Evolutionary conservation across 2,888 invertebrate genomes (phyloP), one percentile per base, ranked within the genome.

Genomic region (Drosophila maculinotata): DNA sequence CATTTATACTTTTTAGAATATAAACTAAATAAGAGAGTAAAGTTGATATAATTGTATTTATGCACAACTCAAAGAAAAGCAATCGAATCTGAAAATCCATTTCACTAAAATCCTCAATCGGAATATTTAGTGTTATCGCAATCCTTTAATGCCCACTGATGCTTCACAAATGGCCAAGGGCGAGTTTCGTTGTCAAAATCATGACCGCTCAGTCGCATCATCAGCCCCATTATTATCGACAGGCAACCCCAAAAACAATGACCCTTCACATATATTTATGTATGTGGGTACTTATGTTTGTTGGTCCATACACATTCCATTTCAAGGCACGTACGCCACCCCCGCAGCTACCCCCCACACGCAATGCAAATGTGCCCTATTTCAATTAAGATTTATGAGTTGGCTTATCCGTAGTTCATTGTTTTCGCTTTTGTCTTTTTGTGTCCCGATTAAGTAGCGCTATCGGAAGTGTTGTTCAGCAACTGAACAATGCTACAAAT

Each of bases 361-460:
- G 33, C 47, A 58, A 48, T 59, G 35, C 66, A 76, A 83, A 71
- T 79, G 64, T 63, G 68, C 7, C 44, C 65, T 69, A 67, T 83
- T 81, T 80, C 83, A 74, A 86, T 74, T 81, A 71, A 58, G 71
- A 83, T 86, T 86, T 83, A 79, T 83, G 70, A 31, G 51, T 49
- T 17, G 39, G 69, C 72, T 78, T 75, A 64, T 62, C 12, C 52
- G 42, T 41, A 47, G 54, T 49, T 44, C 74, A 70, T 63, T 71
- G 79, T 66, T 78, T 71, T 38, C 17, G 33, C 10, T 8, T 12
- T 14, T 12, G 15, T 42, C 12, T 8, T 23, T n/a, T n/a, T 30
- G 20, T 14, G 30, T 10, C 7, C 9, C 10, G n/a, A 10, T 60
- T 14, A 10, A 0, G 38, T 1, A n/a, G 5, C 8, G 15, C 39